Percentiles rank a stretch among this genome's conserved stretches.
Evolutionary conservation across 1,140 invertebrate species (phyloP).

Genomic region (Pygmarrhopalites habei): DNA sequence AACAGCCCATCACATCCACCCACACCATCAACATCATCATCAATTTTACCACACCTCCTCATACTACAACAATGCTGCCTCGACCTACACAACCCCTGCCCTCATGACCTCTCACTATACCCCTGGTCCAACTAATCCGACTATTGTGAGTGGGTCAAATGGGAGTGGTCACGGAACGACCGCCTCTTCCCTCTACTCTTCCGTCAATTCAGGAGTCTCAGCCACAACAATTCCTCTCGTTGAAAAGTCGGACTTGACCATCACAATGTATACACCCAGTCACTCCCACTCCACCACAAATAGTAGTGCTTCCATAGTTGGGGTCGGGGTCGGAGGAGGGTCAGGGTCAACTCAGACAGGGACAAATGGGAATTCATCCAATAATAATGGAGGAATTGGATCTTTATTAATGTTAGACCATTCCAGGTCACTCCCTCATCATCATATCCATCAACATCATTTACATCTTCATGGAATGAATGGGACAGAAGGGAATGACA

Average conservation of each 20-base stretch:
- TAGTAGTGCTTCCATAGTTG: not conserved
- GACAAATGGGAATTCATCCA: not conserved
- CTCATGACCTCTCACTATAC: conserved; percentile 23
- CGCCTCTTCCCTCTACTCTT: not conserved
- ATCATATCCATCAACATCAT: conserved; percentile 14
- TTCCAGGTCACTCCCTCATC: not conserved
- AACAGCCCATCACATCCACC: conserved; percentile 16
- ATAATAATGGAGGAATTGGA: not conserved
- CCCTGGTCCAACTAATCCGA: no score
- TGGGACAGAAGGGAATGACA: not conserved
- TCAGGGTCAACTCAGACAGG: not conserved
- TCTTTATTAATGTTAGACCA: not conserved
- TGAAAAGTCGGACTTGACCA: conserved; percentile 35
- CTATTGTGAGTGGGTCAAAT: not conserved
- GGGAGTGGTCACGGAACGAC: not conserved
- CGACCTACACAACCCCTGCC: conserved; percentile 19
- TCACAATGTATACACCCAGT: conserved; percentile 32
- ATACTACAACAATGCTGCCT: conserved; percentile 23
- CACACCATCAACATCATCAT: conserved; percentile 25
- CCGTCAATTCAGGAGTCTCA: not conserved
- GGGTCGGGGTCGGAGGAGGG: conserved; percentile 1
- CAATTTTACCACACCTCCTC: conserved; percentile 32
- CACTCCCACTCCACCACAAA: not conserved
- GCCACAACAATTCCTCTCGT: conserved; percentile 20
- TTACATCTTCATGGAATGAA: conserved; percentile 10